phyloP scores from a whole-genome alignment of 2,113 vertebrate species.

The Spilogale gracilis region DNA sequence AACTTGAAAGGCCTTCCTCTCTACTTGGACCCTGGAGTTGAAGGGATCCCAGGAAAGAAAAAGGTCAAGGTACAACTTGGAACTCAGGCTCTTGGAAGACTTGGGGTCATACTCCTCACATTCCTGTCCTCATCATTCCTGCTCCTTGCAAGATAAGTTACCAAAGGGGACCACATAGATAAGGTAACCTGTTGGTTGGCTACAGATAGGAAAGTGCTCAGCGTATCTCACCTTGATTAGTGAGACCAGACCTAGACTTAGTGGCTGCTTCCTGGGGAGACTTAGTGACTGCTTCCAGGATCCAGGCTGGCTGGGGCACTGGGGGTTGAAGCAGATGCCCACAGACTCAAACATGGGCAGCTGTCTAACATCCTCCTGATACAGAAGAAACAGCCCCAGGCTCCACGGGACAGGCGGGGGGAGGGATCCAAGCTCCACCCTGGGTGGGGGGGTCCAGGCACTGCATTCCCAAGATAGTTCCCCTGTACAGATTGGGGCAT shows the following conservation, averaged over 20 bases:
- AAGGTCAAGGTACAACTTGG: not conserved
- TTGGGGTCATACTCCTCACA: not conserved
- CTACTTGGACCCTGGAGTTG: not conserved
- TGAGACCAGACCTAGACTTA: not conserved
- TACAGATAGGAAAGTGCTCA: not conserved
- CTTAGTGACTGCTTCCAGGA: not conserved
- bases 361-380: not conserved
- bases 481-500: not conserved
- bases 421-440: no score
- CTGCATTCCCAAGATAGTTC: not conserved
- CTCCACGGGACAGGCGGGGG: not conserved
- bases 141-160: not conserved
- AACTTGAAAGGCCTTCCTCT: not conserved
- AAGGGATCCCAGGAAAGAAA: not conserved
- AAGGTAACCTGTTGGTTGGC: not conserved
- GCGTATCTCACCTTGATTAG: not conserved
- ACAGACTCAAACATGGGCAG: not conserved
- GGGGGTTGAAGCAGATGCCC: not conserved
- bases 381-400: not conserved
- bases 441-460: not conserved
- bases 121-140: not conserved
- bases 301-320: not conserved
- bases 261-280: not conserved
- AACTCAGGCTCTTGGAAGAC: not conserved
- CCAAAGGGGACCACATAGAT: not conserved